Conservation (phyloP, 2,113 vertebrate genomes). For the Planiliza haematocheilus region DNA sequence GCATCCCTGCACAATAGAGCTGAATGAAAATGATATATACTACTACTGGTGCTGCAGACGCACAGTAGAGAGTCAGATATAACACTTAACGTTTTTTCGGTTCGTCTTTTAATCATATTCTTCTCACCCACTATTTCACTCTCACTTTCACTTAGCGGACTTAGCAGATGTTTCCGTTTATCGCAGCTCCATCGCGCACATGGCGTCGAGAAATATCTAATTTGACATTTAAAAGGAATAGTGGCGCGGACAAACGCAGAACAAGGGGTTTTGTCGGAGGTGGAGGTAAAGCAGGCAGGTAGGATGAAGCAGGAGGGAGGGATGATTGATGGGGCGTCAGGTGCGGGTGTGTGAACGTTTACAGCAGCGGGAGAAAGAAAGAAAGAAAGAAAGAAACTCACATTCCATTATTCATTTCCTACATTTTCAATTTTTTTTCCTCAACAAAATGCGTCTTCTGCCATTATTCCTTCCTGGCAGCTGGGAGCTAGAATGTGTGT, state of each 20-base stretch:
- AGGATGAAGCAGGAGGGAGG: neutral
- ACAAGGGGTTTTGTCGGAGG: constrained; percentile 33
- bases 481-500: constrained; percentile 49
- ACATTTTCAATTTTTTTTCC: constrained; percentile 21
- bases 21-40: constrained; percentile 10
- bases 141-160: constrained; percentile 35
- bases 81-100: constrained; percentile 16
- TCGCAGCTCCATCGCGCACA: constrained; percentile 39
- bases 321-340: constrained; percentile 65
- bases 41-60: constrained; percentile 2
- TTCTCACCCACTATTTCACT: constrained; percentile 36
- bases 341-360: constrained; percentile 57
- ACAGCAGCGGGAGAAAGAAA: constrained; percentile 37
- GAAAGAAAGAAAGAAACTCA: no score
- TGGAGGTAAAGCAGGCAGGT: constrained; percentile 9
- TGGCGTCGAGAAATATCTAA: constrained; percentile 33
- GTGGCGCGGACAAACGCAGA: constrained; percentile 33
- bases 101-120: constrained; percentile 36
- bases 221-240: constrained; percentile 50
- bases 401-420: constrained; percentile 47
- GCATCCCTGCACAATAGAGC: neutral
- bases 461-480: constrained; percentile 53
- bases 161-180: constrained; percentile 37
- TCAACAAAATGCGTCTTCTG: constrained; percentile 21
- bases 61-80: neutral